Evolutionary conservation across 1,140 invertebrate species (phyloP).

Genomic region (Hylaeus volcanicus): DNA sequence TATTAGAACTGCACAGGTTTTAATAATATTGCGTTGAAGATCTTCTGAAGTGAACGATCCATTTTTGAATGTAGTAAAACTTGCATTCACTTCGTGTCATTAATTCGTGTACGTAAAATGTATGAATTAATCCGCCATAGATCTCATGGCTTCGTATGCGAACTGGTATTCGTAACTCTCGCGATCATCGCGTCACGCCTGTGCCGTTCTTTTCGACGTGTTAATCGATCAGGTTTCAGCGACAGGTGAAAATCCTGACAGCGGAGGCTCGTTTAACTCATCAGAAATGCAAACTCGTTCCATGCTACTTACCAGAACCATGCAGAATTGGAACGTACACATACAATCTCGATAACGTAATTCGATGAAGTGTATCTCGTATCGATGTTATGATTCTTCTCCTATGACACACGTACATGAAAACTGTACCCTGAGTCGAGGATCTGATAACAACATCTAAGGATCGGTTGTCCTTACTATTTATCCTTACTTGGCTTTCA

Average conservation of each 20-base stretch:
- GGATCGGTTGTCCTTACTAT: conserved; percentile 14
- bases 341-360: conserved; percentile 17
- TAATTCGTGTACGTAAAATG: too few relatives aligned
- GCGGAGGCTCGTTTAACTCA: conserved; percentile 7
- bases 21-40: too few relatives aligned
- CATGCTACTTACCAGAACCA: conserved; percentile 3
- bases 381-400: conserved; percentile 32
- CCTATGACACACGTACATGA: conserved; percentile 4
- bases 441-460: conserved; percentile 25
- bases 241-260: conserved; percentile 8
- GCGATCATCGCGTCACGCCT: neutral
- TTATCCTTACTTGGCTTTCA: neutral
- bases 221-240: conserved; percentile 2
- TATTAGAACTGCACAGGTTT: too few relatives aligned
- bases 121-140: too few relatives aligned
- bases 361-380: conserved; percentile 44
- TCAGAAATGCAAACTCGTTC: neutral
- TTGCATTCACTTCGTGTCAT: too few relatives aligned
- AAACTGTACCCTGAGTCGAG: conserved; percentile 21
- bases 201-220: neutral
- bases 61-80: too few relatives aligned
- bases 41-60: too few relatives aligned
- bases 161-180: neutral
- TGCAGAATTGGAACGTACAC: conserved; percentile 22
- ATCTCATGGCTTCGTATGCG: too few relatives aligned